These are phyloP conservation scores for Engraulis encrasicolus DNA, from an alignment of 2,113 vertebrate species.

Conservation along the genomic window DNA sequence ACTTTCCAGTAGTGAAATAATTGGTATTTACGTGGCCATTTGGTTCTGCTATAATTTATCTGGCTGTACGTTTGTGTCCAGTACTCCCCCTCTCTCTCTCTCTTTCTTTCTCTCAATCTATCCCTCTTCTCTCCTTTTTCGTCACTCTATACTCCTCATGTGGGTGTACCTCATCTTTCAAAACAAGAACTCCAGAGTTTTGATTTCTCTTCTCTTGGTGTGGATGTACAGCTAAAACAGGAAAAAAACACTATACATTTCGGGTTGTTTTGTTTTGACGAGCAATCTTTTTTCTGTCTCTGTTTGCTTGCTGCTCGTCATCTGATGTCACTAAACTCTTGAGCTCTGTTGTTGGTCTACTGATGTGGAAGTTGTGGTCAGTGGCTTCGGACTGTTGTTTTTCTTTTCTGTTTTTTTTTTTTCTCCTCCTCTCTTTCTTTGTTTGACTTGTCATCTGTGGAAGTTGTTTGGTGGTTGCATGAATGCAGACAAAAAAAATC, in stretches of 20 bases:
- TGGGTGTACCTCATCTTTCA: conserved; percentile 56
- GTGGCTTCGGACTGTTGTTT: conserved; percentile 75
- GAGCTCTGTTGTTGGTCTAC: conserved; percentile 62
- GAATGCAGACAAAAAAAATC: conserved; percentile 76
- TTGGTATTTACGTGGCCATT: conserved; percentile 60
- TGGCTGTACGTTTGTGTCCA: conserved; percentile 51
- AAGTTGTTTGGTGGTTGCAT: conserved; percentile 82
- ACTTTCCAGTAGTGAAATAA: conserved; percentile 64
- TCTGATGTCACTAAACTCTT: conserved; percentile 53
- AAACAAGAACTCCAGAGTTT: conserved; percentile 46
- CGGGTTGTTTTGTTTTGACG: conserved; percentile 48
- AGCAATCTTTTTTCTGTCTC: conserved; percentile 52
- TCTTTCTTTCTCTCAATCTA: conserved; percentile 42
- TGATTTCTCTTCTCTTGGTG: not conserved
- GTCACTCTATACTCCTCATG: conserved; percentile 41
- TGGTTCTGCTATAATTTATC: conserved; percentile 58
- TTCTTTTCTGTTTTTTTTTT: conserved; percentile 35
- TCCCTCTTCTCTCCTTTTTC: conserved; percentile 34
- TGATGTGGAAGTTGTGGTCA: conserved; percentile 64
- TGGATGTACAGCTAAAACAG: not conserved
- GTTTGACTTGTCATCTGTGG: conserved; percentile 75
- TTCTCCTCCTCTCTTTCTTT: conserved; percentile 29
- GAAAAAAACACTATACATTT: not conserved
- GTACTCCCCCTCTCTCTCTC: conserved; percentile 42
- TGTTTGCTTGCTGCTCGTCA: conserved; percentile 40